Evolutionary conservation across 2,888 invertebrate species (phyloP), one percentile per base, ranked within the genome.

Genomic region (Idaea straminata): DNA sequence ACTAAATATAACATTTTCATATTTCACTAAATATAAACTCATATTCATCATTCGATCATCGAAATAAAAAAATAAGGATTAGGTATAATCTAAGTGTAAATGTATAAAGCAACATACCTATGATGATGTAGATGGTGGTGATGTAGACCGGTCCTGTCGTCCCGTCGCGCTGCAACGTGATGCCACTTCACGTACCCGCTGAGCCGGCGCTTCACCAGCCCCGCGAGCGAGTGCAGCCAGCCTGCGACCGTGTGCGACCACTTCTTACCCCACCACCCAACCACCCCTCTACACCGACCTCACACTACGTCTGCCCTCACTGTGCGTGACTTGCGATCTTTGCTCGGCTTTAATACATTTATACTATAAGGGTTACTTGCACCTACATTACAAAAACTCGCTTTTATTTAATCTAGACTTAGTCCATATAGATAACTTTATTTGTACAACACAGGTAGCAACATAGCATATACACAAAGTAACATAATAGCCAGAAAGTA

Each of bases 151-250:
- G 36, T 5, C 36, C 7, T 13, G 6, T 47, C 47, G 73, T 74
- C 78, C 69, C 79, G 78, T 78, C 88, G 85, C 81, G 89, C 91
- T 91, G 90, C 90, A 91, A 92, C 86, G 88, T 92, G 94, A 92
- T 96, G 96, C 89, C 96, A 94, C 93, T 96, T 96, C 82, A 96
- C 96, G 92, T 96, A 96, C 76, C 96, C 96, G 83, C 96, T 95
- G 89, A 97, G 96, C 84, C 96, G 95, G 88, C 96, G 96, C 92
- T 96, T 97, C 89, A 95, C 93, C 84, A 94, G 94, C 89, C 95
- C 95, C 86, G 95, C 94, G 88, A 95, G 90, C 85, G 95, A 94
- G 94, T 94, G 94, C 92, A 95, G 94, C 95, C 95, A 95, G 94
- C 95, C 93, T 93, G 88, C 86, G 82, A 80, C 78, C 72, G 68